A percentile compares a stretch with the other conserved stretches of the same genome.
Conservation (phyloP, 2,113 vertebrate species). For the Phodopus roborovskii region DNA sequence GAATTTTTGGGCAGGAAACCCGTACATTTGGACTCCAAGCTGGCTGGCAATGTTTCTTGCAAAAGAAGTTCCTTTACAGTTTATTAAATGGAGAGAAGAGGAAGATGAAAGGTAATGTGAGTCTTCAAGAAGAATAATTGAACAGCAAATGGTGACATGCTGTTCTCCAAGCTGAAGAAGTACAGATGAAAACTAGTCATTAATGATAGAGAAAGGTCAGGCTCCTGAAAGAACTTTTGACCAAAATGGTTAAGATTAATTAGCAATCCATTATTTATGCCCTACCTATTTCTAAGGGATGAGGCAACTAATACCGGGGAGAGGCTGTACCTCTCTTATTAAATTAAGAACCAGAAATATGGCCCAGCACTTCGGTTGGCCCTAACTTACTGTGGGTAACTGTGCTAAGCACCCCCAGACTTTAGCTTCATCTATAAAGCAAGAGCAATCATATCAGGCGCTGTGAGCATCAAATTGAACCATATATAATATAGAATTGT, state of each 20-base stretch:
- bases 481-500: not conserved
- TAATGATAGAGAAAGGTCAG: constrained; percentile 66
- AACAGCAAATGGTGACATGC: constrained; percentile 42
- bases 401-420: not conserved
- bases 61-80: constrained; percentile 19
- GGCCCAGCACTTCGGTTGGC: not conserved
- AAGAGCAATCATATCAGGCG: not conserved
- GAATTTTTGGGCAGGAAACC: not conserved
- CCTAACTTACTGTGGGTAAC: not conserved
- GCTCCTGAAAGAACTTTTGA: constrained; percentile 34
- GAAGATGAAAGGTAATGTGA: constrained; percentile 55
- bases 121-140: constrained; percentile 71
- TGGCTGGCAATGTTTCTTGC: constrained; percentile 2
- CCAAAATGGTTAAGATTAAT: constrained; percentile 63
- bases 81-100: constrained; percentile 47
- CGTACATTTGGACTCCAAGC: not conserved
- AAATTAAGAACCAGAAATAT: not conserved
- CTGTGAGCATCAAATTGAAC: not conserved
- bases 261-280: constrained; percentile 69
- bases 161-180: constrained; percentile 60
- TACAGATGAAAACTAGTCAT: constrained; percentile 34
- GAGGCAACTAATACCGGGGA: too few species aligned
- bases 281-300: constrained; percentile 17
- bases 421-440: constrained; percentile 1
- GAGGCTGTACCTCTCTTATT: not conserved